Conservation (phyloP, 2,113 vertebrate species). For the Anguilla rostrata region DNA sequence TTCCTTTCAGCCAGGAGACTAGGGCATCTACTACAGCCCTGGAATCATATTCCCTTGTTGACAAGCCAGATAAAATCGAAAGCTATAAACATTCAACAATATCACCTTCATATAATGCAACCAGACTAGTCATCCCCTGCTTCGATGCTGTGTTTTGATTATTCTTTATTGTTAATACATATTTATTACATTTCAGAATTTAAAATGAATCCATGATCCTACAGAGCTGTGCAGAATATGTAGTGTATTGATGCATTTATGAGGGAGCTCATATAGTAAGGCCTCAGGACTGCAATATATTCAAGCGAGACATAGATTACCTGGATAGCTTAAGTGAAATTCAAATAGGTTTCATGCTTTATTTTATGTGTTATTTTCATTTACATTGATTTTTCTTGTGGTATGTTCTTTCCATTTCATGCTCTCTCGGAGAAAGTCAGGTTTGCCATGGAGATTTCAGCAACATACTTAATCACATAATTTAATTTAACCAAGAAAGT, state of each 20-base stretch:
- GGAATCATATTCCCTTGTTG: not conserved
- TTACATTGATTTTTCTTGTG: slow-evolving; percentile 11
- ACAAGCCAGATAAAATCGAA: not conserved
- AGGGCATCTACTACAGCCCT: not conserved
- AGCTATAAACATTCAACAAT: not conserved
- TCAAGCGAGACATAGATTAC: not conserved
- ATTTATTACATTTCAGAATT: not conserved
- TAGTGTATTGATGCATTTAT: not conserved
- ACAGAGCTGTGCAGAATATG: not conserved
- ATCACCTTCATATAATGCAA: not conserved
- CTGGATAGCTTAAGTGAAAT: not conserved
- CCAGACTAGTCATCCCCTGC: not conserved
- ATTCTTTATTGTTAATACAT: not conserved
- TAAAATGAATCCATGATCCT: not conserved
- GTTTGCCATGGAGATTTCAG: slow-evolving; percentile 27
- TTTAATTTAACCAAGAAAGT: slow-evolving; percentile 39
- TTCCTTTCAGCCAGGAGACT: not conserved
- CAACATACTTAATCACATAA: slow-evolving; percentile 39
- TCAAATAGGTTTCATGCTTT: not conserved
- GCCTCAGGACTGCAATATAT: not conserved
- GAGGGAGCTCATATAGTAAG: not conserved
- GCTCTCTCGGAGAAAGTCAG: slow-evolving; percentile 11
- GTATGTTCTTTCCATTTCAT: slow-evolving; percentile 3
- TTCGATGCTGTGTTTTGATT: not conserved
- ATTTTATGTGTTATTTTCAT: slow-evolving; percentile 30